Evolutionary conservation across 2,888 invertebrate genomes (phyloP).

Genomic region (Ormyrus thymus): DNA sequence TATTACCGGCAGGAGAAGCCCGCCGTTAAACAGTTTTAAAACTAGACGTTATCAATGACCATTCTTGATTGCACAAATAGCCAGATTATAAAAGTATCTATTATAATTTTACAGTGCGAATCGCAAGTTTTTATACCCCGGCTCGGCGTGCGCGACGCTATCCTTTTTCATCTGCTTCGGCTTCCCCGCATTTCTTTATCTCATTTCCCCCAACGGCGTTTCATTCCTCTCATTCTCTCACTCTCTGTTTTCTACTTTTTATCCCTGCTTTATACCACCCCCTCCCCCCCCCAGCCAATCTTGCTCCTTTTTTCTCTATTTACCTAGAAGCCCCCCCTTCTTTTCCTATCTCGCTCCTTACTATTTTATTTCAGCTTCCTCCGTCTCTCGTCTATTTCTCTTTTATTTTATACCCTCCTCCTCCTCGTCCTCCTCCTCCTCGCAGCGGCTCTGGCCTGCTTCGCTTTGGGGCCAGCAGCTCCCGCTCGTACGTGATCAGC

Average conservation of each 20-base stretch:
- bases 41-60: too few relatives aligned
- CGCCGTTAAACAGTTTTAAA: too few relatives aligned
- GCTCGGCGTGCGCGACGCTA: background rate
- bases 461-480: too few relatives aligned
- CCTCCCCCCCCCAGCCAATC: background rate
- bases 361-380: background rate
- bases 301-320: constrained; percentile 16
- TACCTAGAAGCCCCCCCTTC: background rate
- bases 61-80: too few relatives aligned
- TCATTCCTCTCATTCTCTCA: background rate
- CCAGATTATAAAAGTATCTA: too few relatives aligned
- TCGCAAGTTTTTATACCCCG: background rate
- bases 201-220: background rate
- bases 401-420: constrained; percentile 41
- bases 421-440: constrained; percentile 1
- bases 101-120: too few relatives aligned
- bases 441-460: background rate
- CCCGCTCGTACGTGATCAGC: constrained; percentile 50
- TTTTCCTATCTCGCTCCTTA: constrained; percentile 19
- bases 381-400: constrained; percentile 23
- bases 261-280: constrained; percentile 17
- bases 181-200: constrained; percentile 6
- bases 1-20: too few relatives aligned
- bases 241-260: background rate
- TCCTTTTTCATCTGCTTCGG: constrained; percentile 6